Evolutionary conservation across 2,888 invertebrate genomes (phyloP), one percentile per base, ranked within the genome.

Genomic region (Holacanthella duospinosa): DNA sequence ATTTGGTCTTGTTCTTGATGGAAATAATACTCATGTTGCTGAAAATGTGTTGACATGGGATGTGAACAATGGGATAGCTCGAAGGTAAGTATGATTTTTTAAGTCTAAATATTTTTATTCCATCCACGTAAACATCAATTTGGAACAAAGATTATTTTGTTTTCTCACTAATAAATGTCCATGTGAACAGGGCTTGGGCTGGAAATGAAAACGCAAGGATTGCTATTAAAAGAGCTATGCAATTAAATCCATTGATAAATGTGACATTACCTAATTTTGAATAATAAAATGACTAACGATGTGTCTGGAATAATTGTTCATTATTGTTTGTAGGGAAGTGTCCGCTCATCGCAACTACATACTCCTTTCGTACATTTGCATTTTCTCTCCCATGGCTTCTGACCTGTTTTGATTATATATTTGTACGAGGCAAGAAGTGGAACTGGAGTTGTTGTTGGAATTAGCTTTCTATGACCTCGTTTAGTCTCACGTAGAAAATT

Each of bases 1-100:
- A 19, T 84, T 84, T 75, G 84, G 84, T 6, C 74, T 84, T 60
- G 77, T 84, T 1, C 75, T 84, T 29, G 83, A 84, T 74, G 84
- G 84, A 43, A 75, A 78, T 1, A 80, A 82, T 4, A 78, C 75
- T 19, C 68, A 75, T 2, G 76, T 78, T 58, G 81, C 82, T 1
- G 73, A 75, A 55, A 70, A 74, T 54, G 80, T 84, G 79, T 75
- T 84, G 19, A 74, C 76, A 16, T 84, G 84, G 84, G 84, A 84
- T 75, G 84, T 84, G 2, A 77, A 79, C 43, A 84, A 84, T 74
- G 83, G 83, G 64, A 82, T 83, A 70, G 76, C 79, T 61, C 64
- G 75, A 43, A 72, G 75, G 74, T 75, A 63, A 62, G 55, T 58
- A n/a, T n/a, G n/a, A n/a, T 9, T 24, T 54, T 54, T 2, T 59